Evolutionary conservation across 1,140 invertebrate genomes (phyloP).

Genomic region (Drosophila nikananu): DNA sequence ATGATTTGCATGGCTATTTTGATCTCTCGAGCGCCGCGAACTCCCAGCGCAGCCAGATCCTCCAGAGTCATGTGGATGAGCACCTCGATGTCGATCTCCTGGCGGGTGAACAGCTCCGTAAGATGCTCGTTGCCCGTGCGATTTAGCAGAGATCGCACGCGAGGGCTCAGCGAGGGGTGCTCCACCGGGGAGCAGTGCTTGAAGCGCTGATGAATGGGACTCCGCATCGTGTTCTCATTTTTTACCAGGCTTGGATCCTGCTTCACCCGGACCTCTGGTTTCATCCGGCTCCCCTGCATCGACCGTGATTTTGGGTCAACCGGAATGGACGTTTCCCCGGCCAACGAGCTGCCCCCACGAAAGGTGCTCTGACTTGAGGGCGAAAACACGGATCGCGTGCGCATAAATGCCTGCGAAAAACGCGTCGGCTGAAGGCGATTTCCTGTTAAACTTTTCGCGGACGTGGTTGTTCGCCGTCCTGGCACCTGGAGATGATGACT

Average conservation of each 20-base stretch:
- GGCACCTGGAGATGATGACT: slow-evolving; percentile 19
- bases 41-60: slow-evolving; percentile 59
- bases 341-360: not conserved
- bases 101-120: slow-evolving; percentile 59
- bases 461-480: not conserved
- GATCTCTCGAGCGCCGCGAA: slow-evolving; percentile 56
- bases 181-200: slow-evolving; percentile 61
- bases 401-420: slow-evolving; percentile 59
- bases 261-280: not conserved
- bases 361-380: slow-evolving; percentile 44
- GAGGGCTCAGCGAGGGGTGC: slow-evolving; percentile 53
- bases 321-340: not conserved
- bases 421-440: slow-evolving; percentile 2
- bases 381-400: slow-evolving; percentile 61
- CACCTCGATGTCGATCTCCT: slow-evolving; percentile 65
- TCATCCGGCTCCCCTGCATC: not conserved
- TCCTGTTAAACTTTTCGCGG: not conserved
- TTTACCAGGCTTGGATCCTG: not conserved
- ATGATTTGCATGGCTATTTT: slow-evolving; percentile 54
- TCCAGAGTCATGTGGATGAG: slow-evolving; percentile 66
- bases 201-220: slow-evolving; percentile 25
- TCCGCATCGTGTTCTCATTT: not conserved
- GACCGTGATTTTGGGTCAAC: not conserved
- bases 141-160: slow-evolving; percentile 53
- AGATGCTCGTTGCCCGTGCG: slow-evolving; percentile 62